These are phyloP conservation scores for Campylomormyrus tamandua DNA, from an alignment of 2,113 vertebrate species.

Conservation along the genomic window DNA sequence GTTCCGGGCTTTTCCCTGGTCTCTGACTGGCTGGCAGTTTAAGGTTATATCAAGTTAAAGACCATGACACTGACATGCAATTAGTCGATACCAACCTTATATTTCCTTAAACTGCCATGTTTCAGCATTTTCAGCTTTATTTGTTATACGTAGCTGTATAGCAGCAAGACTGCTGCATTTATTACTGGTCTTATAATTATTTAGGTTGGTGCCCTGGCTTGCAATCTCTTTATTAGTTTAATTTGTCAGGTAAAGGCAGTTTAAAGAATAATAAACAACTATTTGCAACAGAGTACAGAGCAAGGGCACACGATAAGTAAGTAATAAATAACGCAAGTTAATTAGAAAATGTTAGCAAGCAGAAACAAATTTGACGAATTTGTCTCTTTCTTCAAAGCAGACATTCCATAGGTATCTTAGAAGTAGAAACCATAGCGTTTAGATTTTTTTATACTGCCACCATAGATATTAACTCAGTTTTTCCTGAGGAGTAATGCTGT, in stretches of 20 bases:
- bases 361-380: not conserved
- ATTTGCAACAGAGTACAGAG: not conserved
- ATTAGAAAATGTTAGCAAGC: not conserved
- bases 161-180: not conserved
- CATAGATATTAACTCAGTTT: not conserved
- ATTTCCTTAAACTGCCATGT: not conserved
- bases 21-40: not conserved
- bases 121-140: not conserved
- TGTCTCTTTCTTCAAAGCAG: not conserved
- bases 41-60: not conserved
- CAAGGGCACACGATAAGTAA: not conserved
- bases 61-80: not conserved
- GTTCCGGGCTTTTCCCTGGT: not conserved
- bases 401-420: not conserved
- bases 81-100: not conserved
- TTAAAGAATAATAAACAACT: not conserved
- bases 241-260: not conserved
- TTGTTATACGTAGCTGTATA: not conserved
- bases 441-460: not conserved
- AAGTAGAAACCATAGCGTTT: not conserved
- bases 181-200: not conserved
- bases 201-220: not conserved
- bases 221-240: not conserved
- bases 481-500: not conserved
- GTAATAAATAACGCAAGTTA: not conserved